A percentile compares a stretch with the other conserved stretches of the same genome.
Conservation (phyloP, 2,113 vertebrate species). For the Mustelus asterias region DNA sequence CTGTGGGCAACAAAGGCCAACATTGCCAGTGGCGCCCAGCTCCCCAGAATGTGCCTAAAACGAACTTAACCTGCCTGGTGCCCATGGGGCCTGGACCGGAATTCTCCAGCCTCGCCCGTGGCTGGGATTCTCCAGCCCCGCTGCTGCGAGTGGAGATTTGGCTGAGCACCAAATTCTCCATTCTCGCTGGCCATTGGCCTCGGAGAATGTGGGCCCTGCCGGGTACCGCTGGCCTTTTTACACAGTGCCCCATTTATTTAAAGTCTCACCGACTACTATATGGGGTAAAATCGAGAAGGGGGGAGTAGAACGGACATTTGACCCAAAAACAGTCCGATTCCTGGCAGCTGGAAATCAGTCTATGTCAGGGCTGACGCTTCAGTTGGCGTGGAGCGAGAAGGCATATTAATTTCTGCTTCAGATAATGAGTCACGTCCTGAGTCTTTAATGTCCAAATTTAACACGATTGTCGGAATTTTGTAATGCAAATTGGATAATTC, state of each 20-base stretch:
- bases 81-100: background rate
- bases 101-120: too few relatives aligned
- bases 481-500: slow-evolving; percentile 13
- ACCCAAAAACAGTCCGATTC: background rate
- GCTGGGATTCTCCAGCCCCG: too few relatives aligned
- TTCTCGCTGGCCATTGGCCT: too few relatives aligned
- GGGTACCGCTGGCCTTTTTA: background rate
- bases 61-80: background rate
- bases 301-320: background rate
- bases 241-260: background rate
- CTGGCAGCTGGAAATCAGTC: too few relatives aligned
- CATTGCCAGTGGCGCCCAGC: background rate
- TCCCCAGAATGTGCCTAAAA: background rate
- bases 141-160: too few relatives aligned
- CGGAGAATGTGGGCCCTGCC: too few relatives aligned
- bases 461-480: background rate
- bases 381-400: background rate
- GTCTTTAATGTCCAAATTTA: background rate
- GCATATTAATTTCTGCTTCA: background rate
- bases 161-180: too few relatives aligned
- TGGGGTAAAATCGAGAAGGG: background rate
- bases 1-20: background rate
- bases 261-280: background rate
- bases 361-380: background rate
- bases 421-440: background rate